Evolutionary conservation across 2,888 invertebrate species (phyloP).

Genomic region (Synergus umbraculus): DNA sequence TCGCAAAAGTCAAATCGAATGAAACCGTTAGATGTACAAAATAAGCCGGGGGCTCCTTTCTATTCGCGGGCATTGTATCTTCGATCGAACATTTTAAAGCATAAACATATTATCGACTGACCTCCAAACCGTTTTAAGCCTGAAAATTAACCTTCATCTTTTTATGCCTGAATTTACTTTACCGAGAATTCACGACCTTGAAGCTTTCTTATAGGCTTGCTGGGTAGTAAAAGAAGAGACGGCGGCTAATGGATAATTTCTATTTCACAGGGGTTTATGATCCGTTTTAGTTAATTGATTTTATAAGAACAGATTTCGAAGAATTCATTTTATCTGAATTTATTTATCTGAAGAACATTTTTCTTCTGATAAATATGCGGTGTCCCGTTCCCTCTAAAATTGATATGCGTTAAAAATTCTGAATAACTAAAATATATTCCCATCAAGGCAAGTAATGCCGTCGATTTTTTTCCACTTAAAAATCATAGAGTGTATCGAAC

Average conservation of each 20-base stretch:
- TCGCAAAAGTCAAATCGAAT: conserved; percentile 55
- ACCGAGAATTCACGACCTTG: not conserved
- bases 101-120: conserved; percentile 7
- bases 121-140: not conserved
- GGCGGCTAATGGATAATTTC: not conserved
- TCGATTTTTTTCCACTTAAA: not conserved
- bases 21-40: conserved; percentile 54
- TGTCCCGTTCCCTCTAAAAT: not conserved
- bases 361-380: not conserved
- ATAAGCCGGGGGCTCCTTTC: conserved; percentile 51
- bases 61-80: conserved; percentile 58
- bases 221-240: not conserved
- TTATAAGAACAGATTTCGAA: not conserved
- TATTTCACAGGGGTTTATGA: not conserved
- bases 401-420: not conserved
- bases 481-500: not conserved
- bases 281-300: not conserved
- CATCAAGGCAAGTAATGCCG: not conserved
- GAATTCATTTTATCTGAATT: too few species aligned
- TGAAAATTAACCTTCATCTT: not conserved
- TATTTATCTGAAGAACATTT: not conserved
- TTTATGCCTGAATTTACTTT: not conserved
- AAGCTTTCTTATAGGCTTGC: not conserved
- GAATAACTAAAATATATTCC: not conserved
- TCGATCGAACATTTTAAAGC: conserved; percentile 50